Evolutionary conservation across 2,113 vertebrate genomes (phyloP).

Genomic region (Polypterus senegalus): DNA sequence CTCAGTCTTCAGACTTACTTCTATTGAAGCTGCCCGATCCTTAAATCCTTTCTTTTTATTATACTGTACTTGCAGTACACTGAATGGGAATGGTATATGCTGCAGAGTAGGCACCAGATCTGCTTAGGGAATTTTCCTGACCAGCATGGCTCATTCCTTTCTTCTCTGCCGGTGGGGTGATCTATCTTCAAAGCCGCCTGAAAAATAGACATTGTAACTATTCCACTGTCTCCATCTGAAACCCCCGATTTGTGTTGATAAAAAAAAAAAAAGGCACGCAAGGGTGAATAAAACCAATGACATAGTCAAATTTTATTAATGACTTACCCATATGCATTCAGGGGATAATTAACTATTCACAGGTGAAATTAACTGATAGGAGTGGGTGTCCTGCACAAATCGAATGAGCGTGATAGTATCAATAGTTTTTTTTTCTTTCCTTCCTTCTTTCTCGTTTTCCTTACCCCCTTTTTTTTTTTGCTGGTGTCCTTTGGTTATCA

Average conservation of each 20-base stretch:
- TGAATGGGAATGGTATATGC: not conserved
- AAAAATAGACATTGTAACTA: slow-evolving; percentile 12
- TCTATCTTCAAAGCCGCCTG: slow-evolving; percentile 6
- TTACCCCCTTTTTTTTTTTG: slow-evolving; percentile 58
- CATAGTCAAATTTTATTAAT: slow-evolving; percentile 90
- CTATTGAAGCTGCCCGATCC: too few species aligned
- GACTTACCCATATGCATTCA: slow-evolving; percentile 75
- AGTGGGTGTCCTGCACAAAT: slow-evolving; percentile 62
- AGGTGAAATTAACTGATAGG: slow-evolving; percentile 97
- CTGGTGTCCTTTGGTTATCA: slow-evolving; percentile 85
- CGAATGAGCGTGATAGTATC: slow-evolving; percentile 85
- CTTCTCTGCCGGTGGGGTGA: slow-evolving; percentile 1
- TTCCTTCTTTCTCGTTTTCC: slow-evolving; percentile 40
- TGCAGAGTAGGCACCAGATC: too few species aligned
- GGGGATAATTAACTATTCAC: slow-evolving; percentile 91
- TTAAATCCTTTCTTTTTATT: too few species aligned
- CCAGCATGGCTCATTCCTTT: slow-evolving; percentile 3
- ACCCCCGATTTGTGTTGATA: slow-evolving; percentile 46
- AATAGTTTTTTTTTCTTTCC: slow-evolving; percentile 48
- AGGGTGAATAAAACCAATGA: slow-evolving; percentile 57
- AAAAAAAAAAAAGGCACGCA: slow-evolving; percentile 29
- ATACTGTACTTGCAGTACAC: too few species aligned
- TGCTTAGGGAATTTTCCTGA: too few species aligned
- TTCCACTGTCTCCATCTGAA: slow-evolving; percentile 10
- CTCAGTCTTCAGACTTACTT: too few species aligned